These are phyloP conservation scores for Rhamnusium bicolor DNA, from an alignment of 2,888 invertebrate genomes.

Conservation along the genomic window DNA sequence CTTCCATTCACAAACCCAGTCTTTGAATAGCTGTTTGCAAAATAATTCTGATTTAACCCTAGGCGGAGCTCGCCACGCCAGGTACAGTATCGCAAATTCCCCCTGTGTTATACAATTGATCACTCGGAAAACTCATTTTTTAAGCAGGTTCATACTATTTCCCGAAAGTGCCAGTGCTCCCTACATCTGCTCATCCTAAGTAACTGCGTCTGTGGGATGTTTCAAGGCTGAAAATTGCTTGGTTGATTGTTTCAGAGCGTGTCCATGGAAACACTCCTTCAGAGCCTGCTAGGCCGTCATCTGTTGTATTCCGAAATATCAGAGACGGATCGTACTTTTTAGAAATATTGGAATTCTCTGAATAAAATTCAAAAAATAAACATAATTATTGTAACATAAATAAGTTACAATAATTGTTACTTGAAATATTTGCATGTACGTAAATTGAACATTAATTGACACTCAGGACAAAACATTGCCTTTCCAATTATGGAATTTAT, in stretches of 20 bases:
- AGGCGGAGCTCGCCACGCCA: conserved; percentile 43
- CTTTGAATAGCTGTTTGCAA: conserved; percentile 3
- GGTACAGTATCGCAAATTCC: conserved; percentile 38
- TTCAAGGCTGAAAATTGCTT: conserved; percentile 43
- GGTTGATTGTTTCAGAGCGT: conserved; percentile 56
- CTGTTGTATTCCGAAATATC: conserved; percentile 58
- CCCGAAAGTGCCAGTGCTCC: conserved; percentile 54
- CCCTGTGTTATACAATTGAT: conserved; percentile 60
- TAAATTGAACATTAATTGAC: no score
- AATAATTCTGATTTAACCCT: not conserved
- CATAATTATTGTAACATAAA: not conserved
- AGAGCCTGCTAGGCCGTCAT: conserved; percentile 56
- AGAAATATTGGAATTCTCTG: conserved; percentile 24
- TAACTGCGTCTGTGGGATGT: conserved; percentile 30
- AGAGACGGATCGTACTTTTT: conserved; percentile 33
- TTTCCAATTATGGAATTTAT: no score
- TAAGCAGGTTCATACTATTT: conserved; percentile 55
- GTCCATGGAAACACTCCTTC: conserved; percentile 66
- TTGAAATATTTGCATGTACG: no score
- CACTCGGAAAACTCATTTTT: conserved; percentile 61
- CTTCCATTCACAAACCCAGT: not conserved
- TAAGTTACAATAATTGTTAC: no score
- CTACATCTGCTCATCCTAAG: conserved; percentile 51
- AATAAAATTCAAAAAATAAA: not conserved
- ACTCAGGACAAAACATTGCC: no score